Conservation (phyloP, 1,140 invertebrate species). For the Listronotus bonariensis region DNA sequence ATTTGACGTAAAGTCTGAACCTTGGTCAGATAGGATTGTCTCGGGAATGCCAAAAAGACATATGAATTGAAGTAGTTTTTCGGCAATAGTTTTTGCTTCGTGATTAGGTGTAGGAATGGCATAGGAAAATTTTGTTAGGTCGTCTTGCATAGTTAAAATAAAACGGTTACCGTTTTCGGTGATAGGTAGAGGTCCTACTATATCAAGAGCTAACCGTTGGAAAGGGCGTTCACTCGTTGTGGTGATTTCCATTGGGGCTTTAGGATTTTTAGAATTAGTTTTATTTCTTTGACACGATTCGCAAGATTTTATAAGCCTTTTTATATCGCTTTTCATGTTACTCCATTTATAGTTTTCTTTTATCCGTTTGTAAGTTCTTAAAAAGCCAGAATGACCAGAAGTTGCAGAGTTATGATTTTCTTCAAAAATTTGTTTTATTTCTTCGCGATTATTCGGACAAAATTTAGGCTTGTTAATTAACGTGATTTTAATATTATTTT, state of each 20-base stretch:
- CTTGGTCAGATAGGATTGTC: too few species aligned
- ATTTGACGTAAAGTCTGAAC: too few species aligned
- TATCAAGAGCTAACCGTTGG: slow-evolving; percentile 44
- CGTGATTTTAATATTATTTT: slow-evolving; percentile 25
- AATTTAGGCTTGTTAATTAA: slow-evolving; percentile 24
- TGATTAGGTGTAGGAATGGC: slow-evolving; percentile 46
- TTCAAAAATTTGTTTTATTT: slow-evolving; percentile 51
- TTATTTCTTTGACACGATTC: slow-evolving; percentile 48
- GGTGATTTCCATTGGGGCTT: slow-evolving; percentile 49
- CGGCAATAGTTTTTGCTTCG: slow-evolving; percentile 47
- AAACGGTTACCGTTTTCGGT: slow-evolving; percentile 41
- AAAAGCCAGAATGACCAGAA: slow-evolving; percentile 44
- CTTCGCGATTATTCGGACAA: slow-evolving; percentile 26
- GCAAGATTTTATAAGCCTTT: slow-evolving; percentile 48
- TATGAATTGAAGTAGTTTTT: not conserved
- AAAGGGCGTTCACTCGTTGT: slow-evolving; percentile 43
- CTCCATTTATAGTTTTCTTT: slow-evolving; percentile 52
- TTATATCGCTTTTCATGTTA: slow-evolving; percentile 51
- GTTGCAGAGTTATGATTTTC: slow-evolving; percentile 49
- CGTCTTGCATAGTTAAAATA: slow-evolving; percentile 51
- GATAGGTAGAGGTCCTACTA: slow-evolving; percentile 48
- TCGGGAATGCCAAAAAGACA: too few species aligned
- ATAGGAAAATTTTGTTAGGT: slow-evolving; percentile 48
- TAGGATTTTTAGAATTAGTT: slow-evolving; percentile 36
- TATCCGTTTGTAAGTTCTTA: slow-evolving; percentile 47